Evolutionary conservation across 1,140 invertebrate genomes (phyloP), one percentile per base, ranked within the genome.

Genomic region (Apis dorsata): DNA sequence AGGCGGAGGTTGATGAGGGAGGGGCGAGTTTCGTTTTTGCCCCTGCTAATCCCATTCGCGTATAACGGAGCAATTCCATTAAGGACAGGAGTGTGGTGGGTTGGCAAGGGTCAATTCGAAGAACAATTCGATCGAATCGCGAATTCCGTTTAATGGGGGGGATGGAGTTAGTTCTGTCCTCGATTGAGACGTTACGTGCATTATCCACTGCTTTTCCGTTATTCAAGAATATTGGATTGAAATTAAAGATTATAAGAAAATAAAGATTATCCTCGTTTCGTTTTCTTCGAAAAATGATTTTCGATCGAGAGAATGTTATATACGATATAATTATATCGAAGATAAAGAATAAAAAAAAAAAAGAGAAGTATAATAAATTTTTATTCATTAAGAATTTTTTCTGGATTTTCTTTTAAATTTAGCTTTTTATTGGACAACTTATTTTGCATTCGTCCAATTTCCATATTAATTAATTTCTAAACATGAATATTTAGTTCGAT

Each of bases 11-110:
- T 44, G 68, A 72, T 53, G 53, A n/a, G 21, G 19, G 34, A 0
- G 17, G 73, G 28, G 53, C n/a, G 76, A 71, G 65, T 86, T 72
- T 53, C 65, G 68, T 63, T 86, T 87, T 89, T 89, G 88, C 92
- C 93, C 90, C 88, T 89, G 87, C 83, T 88, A 80, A 85, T 83
- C 28, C 68, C 85, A 69, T 72, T 78, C 53, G 66, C 81, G 57
- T 71, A 88, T 85, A 70, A 81, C 77, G 74, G 73, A 79, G 87
- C 90, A 92, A 93, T 92, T 92, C 90, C 89, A 93, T 92, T 93
- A 93, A 88, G 87, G 89, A 88, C 85, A 87, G 87, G 65, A 63
- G 83, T 71, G 73, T 73, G 70, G 57, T 12, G 49, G 65, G 28
- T 78, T 53, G 19, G 77, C 62, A 70, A 71, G 85, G 84, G 57